Conservation (phyloP, 1,140 invertebrate genomes). For the Lordiphosa collinella region DNA sequence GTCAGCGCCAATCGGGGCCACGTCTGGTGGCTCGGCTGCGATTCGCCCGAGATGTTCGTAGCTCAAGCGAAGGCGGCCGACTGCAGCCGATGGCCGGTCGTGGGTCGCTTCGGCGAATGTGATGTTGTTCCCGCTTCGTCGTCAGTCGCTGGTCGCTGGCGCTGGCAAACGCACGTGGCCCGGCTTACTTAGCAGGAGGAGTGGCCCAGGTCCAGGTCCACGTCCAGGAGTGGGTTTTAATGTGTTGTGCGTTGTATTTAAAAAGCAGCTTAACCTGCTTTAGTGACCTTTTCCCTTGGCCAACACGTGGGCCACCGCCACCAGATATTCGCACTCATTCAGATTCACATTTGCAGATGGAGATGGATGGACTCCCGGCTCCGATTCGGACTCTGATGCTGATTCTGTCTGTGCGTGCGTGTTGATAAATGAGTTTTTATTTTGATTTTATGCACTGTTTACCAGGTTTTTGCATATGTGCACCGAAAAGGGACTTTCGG, state of each 20-base stretch:
- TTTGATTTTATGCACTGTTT: slow-evolving; percentile 73
- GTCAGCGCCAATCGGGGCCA: slow-evolving; percentile 25
- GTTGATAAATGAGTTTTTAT: slow-evolving; percentile 75
- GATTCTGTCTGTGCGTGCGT: slow-evolving; percentile 22
- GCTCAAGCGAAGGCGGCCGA: background rate
- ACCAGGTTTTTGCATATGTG: slow-evolving; percentile 53
- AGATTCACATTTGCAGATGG: slow-evolving; percentile 27
- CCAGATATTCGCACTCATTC: slow-evolving; percentile 20
- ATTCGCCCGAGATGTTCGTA: background rate
- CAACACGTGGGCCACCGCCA: slow-evolving; percentile 26
- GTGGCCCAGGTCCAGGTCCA: too few relatives aligned
- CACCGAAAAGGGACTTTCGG: background rate
- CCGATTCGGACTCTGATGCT: background rate
- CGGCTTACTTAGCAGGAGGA: background rate
- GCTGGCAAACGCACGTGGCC: slow-evolving; percentile 40
- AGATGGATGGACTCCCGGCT: too few relatives aligned
- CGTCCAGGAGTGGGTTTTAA: slow-evolving; percentile 34
- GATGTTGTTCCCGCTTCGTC: background rate
- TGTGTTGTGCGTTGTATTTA: slow-evolving; percentile 68
- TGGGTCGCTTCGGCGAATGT: background rate
- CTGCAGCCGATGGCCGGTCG: background rate
- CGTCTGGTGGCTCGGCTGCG: background rate
- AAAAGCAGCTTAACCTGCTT: slow-evolving; percentile 76
- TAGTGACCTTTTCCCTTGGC: slow-evolving; percentile 72
- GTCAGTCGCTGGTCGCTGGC: slow-evolving; percentile 41